phyloP scores from a whole-genome alignment of 2,797 vertebrate genomes.

The Eulemur mongoz region DNA sequence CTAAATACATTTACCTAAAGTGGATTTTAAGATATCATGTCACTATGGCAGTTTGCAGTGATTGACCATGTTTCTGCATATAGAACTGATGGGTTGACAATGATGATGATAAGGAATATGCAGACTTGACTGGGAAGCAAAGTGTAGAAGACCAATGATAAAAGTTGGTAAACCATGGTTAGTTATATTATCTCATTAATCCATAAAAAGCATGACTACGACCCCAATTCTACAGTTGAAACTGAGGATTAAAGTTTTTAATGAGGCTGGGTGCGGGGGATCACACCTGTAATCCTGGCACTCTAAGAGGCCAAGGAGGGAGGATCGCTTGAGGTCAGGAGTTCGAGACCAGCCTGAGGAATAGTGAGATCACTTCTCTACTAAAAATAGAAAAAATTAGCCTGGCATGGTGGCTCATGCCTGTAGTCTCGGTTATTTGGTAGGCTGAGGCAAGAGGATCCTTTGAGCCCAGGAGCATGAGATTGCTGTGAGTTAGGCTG shows the following conservation, averaged over 20 bases:
- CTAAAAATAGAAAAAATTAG: too few species aligned
- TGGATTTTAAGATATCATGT: not conserved
- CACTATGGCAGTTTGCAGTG: not conserved
- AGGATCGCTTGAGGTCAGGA: too few species aligned
- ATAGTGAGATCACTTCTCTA: too few species aligned
- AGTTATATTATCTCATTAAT: not conserved
- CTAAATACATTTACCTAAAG: not conserved
- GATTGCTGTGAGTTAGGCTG: too few species aligned
- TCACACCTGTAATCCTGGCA: too few species aligned
- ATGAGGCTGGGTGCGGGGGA: rapidly evolving
- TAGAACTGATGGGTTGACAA: not conserved
- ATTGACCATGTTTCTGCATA: not conserved
- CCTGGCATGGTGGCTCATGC: too few species aligned
- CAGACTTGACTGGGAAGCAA: not conserved
- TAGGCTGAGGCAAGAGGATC: too few species aligned
- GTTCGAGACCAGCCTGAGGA: too few species aligned
- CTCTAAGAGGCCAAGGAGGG: too few species aligned
- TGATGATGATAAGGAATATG: not conserved
- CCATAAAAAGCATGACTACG: not conserved
- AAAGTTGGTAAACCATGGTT: not conserved
- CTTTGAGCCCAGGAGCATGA: too few species aligned
- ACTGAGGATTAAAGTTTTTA: not conserved
- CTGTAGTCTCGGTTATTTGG: too few species aligned
- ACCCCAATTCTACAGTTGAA: not conserved
- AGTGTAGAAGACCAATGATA: not conserved